phyloP scores from a whole-genome alignment of 2,113 vertebrate genomes.

The Vicugna pacos region DNA sequence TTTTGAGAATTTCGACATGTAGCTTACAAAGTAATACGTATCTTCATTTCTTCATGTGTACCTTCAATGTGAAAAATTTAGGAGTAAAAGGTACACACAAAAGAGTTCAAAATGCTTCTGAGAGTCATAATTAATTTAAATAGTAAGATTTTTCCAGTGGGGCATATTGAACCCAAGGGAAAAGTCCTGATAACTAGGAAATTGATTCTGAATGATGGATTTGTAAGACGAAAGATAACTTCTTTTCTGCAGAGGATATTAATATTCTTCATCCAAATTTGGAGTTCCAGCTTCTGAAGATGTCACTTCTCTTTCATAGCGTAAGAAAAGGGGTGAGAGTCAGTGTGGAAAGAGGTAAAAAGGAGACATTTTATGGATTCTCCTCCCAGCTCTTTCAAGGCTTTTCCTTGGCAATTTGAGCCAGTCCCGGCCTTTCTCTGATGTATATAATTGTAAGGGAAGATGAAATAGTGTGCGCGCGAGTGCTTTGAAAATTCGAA shows the following conservation, averaged over 20 bases:
- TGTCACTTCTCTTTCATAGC: neutral
- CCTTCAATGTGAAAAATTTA: neutral
- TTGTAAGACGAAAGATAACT: neutral
- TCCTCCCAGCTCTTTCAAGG: neutral
- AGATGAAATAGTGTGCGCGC: neutral
- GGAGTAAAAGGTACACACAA: neutral
- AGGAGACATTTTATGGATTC: neutral
- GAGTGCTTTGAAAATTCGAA: conserved; percentile 1
- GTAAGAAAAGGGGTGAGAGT: neutral
- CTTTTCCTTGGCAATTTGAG: neutral
- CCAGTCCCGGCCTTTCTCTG: neutral
- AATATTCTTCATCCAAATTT: neutral
- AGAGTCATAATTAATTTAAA: neutral
- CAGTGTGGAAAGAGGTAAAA: neutral
- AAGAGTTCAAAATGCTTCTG: neutral
- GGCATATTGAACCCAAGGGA: conserved; percentile 30
- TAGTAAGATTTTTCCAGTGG: neutral
- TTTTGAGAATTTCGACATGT: conserved; percentile 7
- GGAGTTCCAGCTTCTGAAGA: neutral
- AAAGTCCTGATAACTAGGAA: conserved; percentile 17
- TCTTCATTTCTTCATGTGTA: neutral
- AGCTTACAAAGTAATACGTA: neutral
- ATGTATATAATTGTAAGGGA: neutral
- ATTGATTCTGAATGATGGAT: conserved; percentile 35
- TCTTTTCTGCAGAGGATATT: neutral